Evolutionary conservation across 2,888 invertebrate species (phyloP).

Genomic region (Lasius fuliginosus): DNA sequence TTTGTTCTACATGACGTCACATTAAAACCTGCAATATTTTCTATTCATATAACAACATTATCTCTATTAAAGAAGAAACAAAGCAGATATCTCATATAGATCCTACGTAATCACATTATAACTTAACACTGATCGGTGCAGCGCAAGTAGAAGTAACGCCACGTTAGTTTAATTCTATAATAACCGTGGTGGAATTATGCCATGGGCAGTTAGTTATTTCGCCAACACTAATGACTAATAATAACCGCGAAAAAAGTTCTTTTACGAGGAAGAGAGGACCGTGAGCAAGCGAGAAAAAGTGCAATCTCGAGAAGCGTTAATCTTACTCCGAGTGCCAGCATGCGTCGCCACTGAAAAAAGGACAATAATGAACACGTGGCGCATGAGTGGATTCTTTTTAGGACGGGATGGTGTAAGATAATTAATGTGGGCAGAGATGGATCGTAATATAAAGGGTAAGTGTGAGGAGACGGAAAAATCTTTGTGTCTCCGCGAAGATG

Average conservation of each 20-base stretch:
- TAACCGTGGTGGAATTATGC: conserved; percentile 30
- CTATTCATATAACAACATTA: background rate
- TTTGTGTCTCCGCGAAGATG: conserved; percentile 14
- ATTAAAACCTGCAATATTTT: conserved; percentile 31
- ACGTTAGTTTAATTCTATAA: conserved; percentile 45
- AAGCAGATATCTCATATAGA: conserved; percentile 20
- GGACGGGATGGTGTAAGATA: conserved; percentile 13
- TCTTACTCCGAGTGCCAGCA: conserved; percentile 33
- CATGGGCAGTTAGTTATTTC: conserved; percentile 49
- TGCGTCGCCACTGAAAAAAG: conserved; percentile 34
- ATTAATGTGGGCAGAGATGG: conserved; percentile 43
- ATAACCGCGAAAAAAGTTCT: conserved; percentile 37
- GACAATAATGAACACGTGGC: conserved; percentile 37
- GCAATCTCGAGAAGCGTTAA: conserved; percentile 63
- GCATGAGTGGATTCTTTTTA: conserved; percentile 29
- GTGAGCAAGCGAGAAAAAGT: conserved; percentile 33
- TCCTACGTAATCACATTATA: conserved; percentile 30
- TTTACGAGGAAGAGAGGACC: conserved; percentile 34
- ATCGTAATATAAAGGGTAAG: conserved; percentile 46
- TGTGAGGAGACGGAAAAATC: conserved; percentile 7
- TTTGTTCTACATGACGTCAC: background rate
- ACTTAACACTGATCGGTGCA: conserved; percentile 21
- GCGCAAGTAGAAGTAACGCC: conserved; percentile 24
- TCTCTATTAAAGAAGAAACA: conserved; percentile 29
- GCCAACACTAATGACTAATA: conserved; percentile 50